Evolutionary conservation across 1,140 invertebrate genomes (phyloP).

Genomic region (Coenobita brevimanus): DNA sequence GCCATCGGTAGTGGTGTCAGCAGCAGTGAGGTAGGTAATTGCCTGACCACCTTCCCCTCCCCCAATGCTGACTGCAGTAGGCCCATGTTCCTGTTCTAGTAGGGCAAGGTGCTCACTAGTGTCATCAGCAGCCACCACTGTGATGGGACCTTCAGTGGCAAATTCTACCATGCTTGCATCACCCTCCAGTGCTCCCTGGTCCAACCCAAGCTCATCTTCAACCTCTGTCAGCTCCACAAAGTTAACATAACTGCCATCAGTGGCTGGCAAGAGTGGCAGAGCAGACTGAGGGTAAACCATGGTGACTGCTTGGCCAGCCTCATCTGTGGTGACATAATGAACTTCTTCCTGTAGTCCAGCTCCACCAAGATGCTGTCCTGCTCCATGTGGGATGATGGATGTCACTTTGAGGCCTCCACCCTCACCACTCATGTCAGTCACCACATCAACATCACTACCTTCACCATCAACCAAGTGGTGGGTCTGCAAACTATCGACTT

Average conservation of each 20-base stretch:
- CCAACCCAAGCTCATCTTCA: constrained; percentile 34
- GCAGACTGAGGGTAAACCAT: constrained; percentile 57
- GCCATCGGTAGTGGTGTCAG: constrained; percentile 23
- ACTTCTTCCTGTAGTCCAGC: constrained; percentile 39
- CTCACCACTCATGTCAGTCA: constrained; percentile 35
- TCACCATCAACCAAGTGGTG: constrained; percentile 41
- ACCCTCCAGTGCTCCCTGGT: constrained; percentile 36
- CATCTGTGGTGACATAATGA: constrained; percentile 42
- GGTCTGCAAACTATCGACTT: neutral
- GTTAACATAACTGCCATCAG: constrained; percentile 51
- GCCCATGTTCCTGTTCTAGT: constrained; percentile 30
- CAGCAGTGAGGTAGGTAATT: constrained; percentile 42
- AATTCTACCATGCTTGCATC: constrained; percentile 60
- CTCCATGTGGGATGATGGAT: constrained; percentile 43
- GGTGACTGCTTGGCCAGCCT: constrained; percentile 49
- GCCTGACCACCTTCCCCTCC: constrained; percentile 26
- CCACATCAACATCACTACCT: constrained; percentile 17
- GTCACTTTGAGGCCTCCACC: constrained; percentile 20
- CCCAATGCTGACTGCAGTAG: constrained; percentile 22
- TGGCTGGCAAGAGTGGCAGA: constrained; percentile 37
- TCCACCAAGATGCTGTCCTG: neutral
- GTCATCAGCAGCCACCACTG: constrained; percentile 53
- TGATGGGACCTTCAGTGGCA: constrained; percentile 44
- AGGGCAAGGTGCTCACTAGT: constrained; percentile 44
- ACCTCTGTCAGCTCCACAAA: constrained; percentile 57